A percentile compares a stretch with the other conserved stretches of the same genome.
These are phyloP conservation scores for Apocrypta bakeri DNA, from an alignment of 1,140 invertebrate species.

Conservation along the genomic window DNA sequence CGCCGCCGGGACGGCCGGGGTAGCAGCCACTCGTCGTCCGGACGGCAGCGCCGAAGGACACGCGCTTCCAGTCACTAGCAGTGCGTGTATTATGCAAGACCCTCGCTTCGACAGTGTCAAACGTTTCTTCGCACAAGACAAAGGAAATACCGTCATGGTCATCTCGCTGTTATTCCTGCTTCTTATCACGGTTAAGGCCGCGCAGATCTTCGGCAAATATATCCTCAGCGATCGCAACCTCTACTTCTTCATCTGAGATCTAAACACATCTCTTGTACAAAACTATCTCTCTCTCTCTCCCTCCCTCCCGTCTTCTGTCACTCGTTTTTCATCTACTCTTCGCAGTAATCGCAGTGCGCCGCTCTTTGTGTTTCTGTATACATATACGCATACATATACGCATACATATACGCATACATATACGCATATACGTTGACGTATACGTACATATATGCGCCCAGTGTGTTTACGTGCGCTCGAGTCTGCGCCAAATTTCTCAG, in stretches of 20 bases:
- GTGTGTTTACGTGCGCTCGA: neutral
- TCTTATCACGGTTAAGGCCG: neutral
- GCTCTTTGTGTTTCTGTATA: no score
- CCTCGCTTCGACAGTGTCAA: neutral
- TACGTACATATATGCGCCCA: neutral
- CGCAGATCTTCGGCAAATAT: neutral
- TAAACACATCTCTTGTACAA: no score
- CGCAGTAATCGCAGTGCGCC: no score
- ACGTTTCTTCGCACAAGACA: neutral
- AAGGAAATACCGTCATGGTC: neutral
- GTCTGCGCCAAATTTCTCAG: neutral
- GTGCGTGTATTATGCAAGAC: neutral
- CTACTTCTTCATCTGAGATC: neutral
- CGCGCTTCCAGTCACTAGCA: conserved; percentile 51
- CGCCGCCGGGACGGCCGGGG: conserved; percentile 56
- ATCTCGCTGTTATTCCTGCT: neutral
- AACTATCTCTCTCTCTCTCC: neutral
- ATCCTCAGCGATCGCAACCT: neutral
- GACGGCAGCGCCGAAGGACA: conserved; percentile 59
- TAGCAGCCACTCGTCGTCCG: conserved; percentile 51
- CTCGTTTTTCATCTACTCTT: no score
- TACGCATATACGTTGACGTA: no score
- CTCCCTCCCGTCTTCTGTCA: no score
- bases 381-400: no score
- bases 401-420: no score